Base-by-base conservation (phyloP, 1,140 invertebrate species). In the Hylaeus volcanicus region DNA sequence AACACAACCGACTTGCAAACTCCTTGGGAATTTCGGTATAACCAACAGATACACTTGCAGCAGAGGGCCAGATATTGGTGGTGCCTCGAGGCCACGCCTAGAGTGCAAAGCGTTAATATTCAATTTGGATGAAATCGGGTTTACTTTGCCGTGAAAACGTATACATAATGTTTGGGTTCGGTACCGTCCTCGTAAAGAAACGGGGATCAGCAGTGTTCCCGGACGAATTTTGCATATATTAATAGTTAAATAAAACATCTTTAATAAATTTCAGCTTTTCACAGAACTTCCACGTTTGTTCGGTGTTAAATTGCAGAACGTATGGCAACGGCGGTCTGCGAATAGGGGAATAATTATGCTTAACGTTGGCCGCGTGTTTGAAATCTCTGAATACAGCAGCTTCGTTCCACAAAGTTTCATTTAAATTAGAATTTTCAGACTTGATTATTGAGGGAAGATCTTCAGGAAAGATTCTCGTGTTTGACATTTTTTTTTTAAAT, bases 91-190 rank as follows among this genome's bases (percentile, higher is more conserved):
- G 64, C 43, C 64, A 48, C n/a, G 64, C 43, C 64, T 48, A 26
- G 26, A 66, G 64, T 66, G 43, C 64, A 26, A 48, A n/a, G 8
- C 5, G 64, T 66, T 66, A 66, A 66, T 66, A 45, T 9, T 51
- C 64, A 66, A 48, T 66, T 26, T 66, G 41, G 26, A 66, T 11
- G 12, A 48, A 66, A 66, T 48, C n/a, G 51, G 45, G 15, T n/a
- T 8, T n/a, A 43, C 45, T 14, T 8, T 4, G n/a, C 2, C n/a
- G 8, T 8, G 43, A 9, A 48, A 66, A 48, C 45, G 2, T 51
- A 26, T 26, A 9, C 5, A 8, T 8, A 26, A 48, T 26, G 5
- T 8, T 26, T 26, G 45, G 8, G 5, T 48, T 48, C 15, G 15
- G 12, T 11, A 2, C 26, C 15, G 15, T 58, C n/a, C 15, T n/a